These are phyloP conservation scores for Onychomys leucogaster DNA, from an alignment of 2,797 vertebrate genomes.

Conservation along the genomic window DNA sequence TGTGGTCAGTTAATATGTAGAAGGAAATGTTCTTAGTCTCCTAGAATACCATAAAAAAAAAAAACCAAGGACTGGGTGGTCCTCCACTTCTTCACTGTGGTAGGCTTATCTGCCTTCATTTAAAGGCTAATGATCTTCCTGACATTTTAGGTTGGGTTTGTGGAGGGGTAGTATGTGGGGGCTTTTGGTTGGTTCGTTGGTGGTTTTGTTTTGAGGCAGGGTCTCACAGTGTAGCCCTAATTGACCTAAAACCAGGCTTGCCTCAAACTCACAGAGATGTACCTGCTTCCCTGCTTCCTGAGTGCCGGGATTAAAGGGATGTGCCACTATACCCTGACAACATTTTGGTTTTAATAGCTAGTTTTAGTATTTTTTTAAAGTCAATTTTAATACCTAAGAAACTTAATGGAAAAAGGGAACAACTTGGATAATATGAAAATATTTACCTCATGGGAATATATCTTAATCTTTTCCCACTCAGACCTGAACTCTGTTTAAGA, in stretches of 20 bases:
- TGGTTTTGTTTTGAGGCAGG: background rate
- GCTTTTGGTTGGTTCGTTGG: background rate
- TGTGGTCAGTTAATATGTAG: constrained; percentile 16
- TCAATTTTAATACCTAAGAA: constrained; percentile 33
- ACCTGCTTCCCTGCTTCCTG: background rate
- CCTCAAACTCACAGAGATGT: background rate
- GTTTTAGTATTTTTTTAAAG: background rate
- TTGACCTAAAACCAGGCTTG: background rate
- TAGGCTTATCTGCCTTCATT: background rate
- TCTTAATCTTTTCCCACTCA: constrained; percentile 54
- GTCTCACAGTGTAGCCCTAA: background rate
- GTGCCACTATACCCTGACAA: background rate
- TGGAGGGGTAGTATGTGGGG: background rate
- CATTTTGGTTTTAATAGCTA: background rate
- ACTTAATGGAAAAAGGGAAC: constrained; percentile 46
- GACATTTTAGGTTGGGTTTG: background rate
- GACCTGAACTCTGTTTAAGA: constrained; percentile 63
- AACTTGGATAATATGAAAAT: constrained; percentile 26
- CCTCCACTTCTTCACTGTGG: background rate
- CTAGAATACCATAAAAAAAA: constrained; percentile 36
- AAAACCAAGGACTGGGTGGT: background rate
- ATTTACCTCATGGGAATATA: constrained; percentile 41
- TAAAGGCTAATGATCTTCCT: background rate
- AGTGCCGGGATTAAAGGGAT: background rate
- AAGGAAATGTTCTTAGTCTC: constrained; percentile 37